These are phyloP conservation scores for Amblyjoppa fuscipennis DNA, from an alignment of 2,888 invertebrate genomes.

Conservation along the genomic window DNA sequence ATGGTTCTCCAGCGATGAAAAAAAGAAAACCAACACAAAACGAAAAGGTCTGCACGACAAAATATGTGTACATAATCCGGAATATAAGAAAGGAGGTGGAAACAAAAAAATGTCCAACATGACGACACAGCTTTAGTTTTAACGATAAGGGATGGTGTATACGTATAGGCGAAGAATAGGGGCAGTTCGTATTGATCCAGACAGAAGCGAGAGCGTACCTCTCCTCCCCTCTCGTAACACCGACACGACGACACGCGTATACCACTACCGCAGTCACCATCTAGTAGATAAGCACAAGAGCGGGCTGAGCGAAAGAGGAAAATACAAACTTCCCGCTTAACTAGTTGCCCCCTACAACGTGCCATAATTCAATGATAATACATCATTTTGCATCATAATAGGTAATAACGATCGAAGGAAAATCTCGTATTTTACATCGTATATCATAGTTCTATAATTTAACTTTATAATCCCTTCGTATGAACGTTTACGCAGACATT, in stretches of 20 bases:
- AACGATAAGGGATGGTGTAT: constrained; percentile 63
- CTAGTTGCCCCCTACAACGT: constrained; percentile 23
- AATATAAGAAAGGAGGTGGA: constrained; percentile 17
- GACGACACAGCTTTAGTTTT: constrained; percentile 36
- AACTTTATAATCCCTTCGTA: background rate
- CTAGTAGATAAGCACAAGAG: constrained; percentile 24
- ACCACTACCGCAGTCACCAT: constrained; percentile 23
- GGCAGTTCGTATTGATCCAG: constrained; percentile 84
- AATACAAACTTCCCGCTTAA: constrained; percentile 41
- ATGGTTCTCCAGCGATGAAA: background rate
- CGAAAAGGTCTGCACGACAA: background rate
- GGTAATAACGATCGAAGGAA: background rate
- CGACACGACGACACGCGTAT: constrained; percentile 66
- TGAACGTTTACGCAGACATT: background rate
- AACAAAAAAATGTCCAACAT: constrained; percentile 30
- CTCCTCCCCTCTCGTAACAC: constrained; percentile 53
- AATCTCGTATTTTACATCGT: background rate
- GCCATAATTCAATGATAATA: constrained; percentile 47
- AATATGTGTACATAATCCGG: background rate
- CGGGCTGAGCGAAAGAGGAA: background rate
- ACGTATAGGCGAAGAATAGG: constrained; percentile 81
- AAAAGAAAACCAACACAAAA: constrained; percentile 11
- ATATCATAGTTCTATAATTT: background rate
- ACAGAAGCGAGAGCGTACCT: constrained; percentile 71
- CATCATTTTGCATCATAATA: constrained; percentile 18